Evolutionary conservation across 92 coral and sea anemone genomes (phyloP).

Genomic region (Epizoanthus scotinus): DNA sequence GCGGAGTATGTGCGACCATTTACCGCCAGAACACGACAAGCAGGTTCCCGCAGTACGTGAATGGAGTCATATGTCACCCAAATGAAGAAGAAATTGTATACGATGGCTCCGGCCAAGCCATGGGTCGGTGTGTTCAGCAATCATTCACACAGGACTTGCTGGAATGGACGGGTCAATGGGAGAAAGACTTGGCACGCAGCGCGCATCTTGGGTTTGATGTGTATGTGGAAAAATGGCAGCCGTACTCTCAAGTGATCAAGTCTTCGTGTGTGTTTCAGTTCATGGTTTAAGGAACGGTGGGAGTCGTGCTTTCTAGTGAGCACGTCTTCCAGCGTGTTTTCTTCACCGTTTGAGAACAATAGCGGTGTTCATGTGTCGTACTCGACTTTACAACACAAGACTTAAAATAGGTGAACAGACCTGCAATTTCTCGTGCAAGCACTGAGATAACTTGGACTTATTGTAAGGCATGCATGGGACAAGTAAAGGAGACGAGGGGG

Average conservation of each 20-base stretch:
- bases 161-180: conserved; percentile 46
- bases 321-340: too few relatives aligned
- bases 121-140: conserved; percentile 52
- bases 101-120: not conserved
- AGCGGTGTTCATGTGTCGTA: too few relatives aligned
- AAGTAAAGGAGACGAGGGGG: too few relatives aligned
- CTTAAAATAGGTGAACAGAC: too few relatives aligned
- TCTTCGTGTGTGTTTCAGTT: conserved; percentile 43
- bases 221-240: conserved; percentile 47
- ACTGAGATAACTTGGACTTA: too few relatives aligned
- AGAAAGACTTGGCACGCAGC: conserved; percentile 9
- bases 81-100: conserved; percentile 24
- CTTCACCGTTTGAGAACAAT: too few relatives aligned
- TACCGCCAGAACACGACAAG: conserved; percentile 32
- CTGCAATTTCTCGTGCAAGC: too few relatives aligned
- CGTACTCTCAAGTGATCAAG: conserved; percentile 40
- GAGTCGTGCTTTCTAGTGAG: too few relatives aligned
- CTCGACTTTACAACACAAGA: too few relatives aligned
- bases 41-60: conserved; percentile 24
- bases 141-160: conserved; percentile 41
- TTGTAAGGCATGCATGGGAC: too few relatives aligned
- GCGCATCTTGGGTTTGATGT: conserved; percentile 45
- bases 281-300: too few relatives aligned
- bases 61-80: conserved; percentile 37
- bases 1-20: conserved; percentile 27